Base-by-base conservation (phyloP, 2,113 vertebrate species). In the Coturnix japonica region DNA sequence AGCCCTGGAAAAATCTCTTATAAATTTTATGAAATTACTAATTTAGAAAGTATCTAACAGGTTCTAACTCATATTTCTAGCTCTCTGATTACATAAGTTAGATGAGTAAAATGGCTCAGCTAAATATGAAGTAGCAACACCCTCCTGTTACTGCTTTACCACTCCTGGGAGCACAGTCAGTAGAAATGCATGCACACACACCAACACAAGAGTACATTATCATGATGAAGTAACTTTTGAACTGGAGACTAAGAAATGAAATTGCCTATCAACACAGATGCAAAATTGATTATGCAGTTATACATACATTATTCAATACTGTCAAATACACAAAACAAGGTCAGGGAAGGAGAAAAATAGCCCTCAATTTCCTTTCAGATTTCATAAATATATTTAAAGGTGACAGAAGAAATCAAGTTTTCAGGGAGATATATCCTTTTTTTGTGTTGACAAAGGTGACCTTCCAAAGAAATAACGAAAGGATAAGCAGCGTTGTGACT, bases 281-380 rank as follows among this genome's bases (percentile, higher is more conserved):
- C 4, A 80, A 67, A 93, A 88, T 5, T 54, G 72, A 91, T 81
- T 60, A 74, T 47, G 53, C 44, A 75, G 7, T 63, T 77, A 73
- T 4, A 83, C 5, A 69, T 44, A 65, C 14, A 73, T 72, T 78
- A 91, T 69, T 73, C 59, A 79, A 11, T 51, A 43, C 44, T 81
- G 67, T 12, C 54, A 85, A 94, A 89, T 43, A 87, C 0, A 76
- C 44, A 26, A 88, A 90, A 89, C 53, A 89, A 79, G 59, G 53
- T 41, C 74, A 86, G 20, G 22, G 91, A 89, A 76, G 54, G 46
- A 90, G 66, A 84, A 81, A 91, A 90, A 87, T n/a, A 79, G 49
- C 33, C 41, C 28, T 63, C 63, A 23, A 46, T 76, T 81, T 78
- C 61, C 87, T 79, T 89, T 78, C 46, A 78, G 26, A 67, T 88